A percentile compares a stretch with the other conserved stretches of the same genome.
phyloP scores from a whole-genome alignment of 2,888 invertebrate species.

The Spatulosminthurus flaviceps region DNA sequence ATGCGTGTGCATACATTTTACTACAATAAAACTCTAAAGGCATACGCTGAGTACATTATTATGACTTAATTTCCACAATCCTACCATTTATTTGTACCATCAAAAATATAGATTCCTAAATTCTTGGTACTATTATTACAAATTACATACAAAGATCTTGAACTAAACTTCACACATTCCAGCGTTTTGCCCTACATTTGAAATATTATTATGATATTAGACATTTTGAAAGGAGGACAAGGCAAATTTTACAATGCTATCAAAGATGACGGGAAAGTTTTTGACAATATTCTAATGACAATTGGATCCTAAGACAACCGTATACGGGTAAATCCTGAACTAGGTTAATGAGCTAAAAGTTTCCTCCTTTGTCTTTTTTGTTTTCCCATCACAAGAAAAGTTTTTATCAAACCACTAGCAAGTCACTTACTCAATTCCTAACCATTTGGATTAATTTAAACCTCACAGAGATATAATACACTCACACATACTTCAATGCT shows the following conservation, averaged over 20 bases:
- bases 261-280: neutral
- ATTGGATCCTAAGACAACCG: neutral
- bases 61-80: too few species aligned
- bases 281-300: neutral
- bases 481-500: neutral
- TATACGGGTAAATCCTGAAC: neutral
- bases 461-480: neutral
- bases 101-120: too few species aligned
- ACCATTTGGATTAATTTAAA: neutral
- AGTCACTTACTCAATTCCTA: neutral
- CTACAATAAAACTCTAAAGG: neutral
- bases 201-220: neutral
- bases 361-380: conserved; percentile 21
- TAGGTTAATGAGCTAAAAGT: conserved; percentile 41
- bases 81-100: too few species aligned
- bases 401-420: neutral
- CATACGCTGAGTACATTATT: neutral
- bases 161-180: neutral
- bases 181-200: conserved; percentile 11
- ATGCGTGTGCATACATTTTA: neutral
- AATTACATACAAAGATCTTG: too few species aligned
- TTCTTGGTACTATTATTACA: too few species aligned
- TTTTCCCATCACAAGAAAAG: neutral
- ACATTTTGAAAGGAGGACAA: neutral
- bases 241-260: neutral